phyloP scores from a whole-genome alignment of 2,113 vertebrate species.

The Chloropsis cyanopogon region DNA sequence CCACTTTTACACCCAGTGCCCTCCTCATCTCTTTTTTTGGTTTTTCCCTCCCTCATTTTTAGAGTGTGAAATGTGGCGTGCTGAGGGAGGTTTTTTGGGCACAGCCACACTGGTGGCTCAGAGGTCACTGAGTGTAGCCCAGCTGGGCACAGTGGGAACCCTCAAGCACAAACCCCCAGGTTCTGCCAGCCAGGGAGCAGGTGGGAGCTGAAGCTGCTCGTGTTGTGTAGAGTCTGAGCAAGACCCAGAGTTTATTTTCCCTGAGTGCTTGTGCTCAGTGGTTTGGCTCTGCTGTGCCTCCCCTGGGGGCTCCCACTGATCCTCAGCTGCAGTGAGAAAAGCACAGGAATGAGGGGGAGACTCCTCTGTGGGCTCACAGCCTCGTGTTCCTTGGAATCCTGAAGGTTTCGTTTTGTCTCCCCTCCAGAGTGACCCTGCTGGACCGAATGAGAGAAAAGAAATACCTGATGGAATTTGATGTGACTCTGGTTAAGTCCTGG shows the following conservation, averaged over 20 bases:
- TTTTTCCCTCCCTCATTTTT: background rate
- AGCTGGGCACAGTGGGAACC: background rate
- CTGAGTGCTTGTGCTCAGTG: background rate
- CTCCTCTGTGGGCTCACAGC: background rate
- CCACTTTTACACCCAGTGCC: background rate
- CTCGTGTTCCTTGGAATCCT: background rate
- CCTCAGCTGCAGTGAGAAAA: background rate
- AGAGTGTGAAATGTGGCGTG: rapidly evolving
- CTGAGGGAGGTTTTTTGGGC: background rate
- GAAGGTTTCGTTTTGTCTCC: background rate
- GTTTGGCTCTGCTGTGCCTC: background rate
- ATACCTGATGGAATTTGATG: constrained; percentile 73
- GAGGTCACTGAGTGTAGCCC: background rate
- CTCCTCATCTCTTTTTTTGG: background rate
- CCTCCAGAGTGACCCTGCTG: constrained; percentile 50
- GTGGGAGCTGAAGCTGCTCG: background rate
- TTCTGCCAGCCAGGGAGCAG: background rate
- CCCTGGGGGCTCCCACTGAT: background rate
- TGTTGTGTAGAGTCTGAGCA: background rate
- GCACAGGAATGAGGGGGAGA: background rate
- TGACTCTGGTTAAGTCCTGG: constrained; percentile 76
- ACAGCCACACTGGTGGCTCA: background rate
- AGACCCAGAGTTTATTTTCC: background rate
- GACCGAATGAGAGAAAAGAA: constrained; percentile 54
- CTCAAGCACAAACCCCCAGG: background rate